Percentiles rank a stretch among this genome's conserved stretches.
Evolutionary conservation across 2,113 vertebrate species (phyloP).

Genomic region (Recurvirostra avosetta): DNA sequence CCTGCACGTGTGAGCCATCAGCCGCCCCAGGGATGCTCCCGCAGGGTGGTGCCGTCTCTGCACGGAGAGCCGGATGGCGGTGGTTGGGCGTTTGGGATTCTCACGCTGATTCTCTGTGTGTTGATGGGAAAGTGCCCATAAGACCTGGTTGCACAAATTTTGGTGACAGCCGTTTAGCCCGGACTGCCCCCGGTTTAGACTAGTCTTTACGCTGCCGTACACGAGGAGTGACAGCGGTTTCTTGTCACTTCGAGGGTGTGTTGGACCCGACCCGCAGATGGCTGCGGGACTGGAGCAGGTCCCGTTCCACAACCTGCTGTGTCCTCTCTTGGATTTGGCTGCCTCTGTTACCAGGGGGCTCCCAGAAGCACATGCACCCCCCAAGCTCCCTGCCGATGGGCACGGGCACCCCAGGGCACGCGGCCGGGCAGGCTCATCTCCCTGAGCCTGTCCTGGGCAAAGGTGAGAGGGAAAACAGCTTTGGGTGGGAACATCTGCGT

Average conservation of each 20-base stretch:
- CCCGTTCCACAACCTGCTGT: neutral
- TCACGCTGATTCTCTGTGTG: neutral
- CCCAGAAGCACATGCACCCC: neutral
- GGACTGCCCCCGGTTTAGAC: too few relatives aligned
- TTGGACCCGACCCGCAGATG: rapidly evolving
- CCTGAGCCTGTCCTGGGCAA: neutral
- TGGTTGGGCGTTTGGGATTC: rapidly evolving
- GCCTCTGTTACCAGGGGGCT: rapidly evolving
- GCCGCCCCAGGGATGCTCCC: neutral
- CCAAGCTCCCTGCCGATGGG: rapidly evolving
- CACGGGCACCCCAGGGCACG: rapidly evolving
- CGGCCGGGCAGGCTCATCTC: rapidly evolving
- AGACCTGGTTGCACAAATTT: neutral
- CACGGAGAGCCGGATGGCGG: rapidly evolving
- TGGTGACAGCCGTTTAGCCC: neutral
- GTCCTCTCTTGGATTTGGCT: neutral
- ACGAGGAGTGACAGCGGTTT: neutral
- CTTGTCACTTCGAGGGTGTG: neutral
- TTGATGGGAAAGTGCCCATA: neutral
- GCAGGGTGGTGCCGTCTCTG: neutral
- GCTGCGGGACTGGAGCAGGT: neutral
- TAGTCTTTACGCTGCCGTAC: rapidly evolving
- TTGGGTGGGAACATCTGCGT: neutral
- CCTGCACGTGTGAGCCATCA: rapidly evolving
- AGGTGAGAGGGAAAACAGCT: neutral